Base-by-base conservation (phyloP, 2,888 invertebrate species). In the Caenorhabditis sp. region DNA sequence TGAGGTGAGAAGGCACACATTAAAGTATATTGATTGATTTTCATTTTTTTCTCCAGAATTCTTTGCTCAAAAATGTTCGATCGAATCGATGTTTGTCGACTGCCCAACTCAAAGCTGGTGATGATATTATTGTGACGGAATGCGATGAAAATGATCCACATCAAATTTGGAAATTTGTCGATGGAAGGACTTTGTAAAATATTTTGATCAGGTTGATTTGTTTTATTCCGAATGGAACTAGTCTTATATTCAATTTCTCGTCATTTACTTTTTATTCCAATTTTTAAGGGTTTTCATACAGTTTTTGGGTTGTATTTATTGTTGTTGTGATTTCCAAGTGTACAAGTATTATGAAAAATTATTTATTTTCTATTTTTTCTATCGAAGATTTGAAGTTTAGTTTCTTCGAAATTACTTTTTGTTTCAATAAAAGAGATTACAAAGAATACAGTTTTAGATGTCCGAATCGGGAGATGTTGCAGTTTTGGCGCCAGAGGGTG, bases 31-130 rank as follows among this genome's bases (percentile, higher is more conserved):
- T n/a, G n/a, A n/a, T 14, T 8, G 23, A 57, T n/a, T 23, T 57
- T 57, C 19, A 4, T 17, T 43, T 14, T 17, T 49, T 53, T 43
- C 14, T 43, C 43, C 77, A 85, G 70, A 81, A 83, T 19, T 81
- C 81, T 19, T 83, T 83, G 55, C 83, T 89, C 14, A 69, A 83
- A 19, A 87, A 89, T 81, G 69, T 77, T n/a, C 72, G 68, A 19
- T 86, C 86, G 58, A 87, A 88, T 10, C 82, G 86, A 63, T 90
- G 90, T 79, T 80, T 90, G 59, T 89, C 89, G 66, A 81, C 81
- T 3, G 84, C 81, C 0, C 84, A 83, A 26, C 71, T 88, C 19
- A 84, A 88, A 43, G 86, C 86, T 26, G 85, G 86, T 1, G 88
- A 88, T 19, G 78, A 82, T 69, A 84, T 88, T 0, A 66, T 81